A percentile compares a stretch with the other conserved stretches of the same genome.
Evolutionary conservation across 1,140 invertebrate species (phyloP).

Genomic region (Bombyx mori): DNA sequence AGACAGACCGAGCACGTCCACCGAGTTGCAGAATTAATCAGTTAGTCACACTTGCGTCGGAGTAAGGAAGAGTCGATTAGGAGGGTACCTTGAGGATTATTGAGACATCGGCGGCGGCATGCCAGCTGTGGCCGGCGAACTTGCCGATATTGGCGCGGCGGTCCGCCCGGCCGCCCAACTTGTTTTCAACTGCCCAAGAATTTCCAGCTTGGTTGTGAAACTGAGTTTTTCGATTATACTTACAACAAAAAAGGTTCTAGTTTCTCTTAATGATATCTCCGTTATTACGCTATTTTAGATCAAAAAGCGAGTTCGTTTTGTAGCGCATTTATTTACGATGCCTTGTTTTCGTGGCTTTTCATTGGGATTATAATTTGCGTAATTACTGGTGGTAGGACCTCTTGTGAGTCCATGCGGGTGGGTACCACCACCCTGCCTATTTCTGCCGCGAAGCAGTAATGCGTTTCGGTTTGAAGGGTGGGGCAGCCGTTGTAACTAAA

Average conservation of each 20-base stretch:
- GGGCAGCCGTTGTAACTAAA: too few relatives aligned
- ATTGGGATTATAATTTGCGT: too few relatives aligned
- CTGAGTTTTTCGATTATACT: slow-evolving; percentile 52
- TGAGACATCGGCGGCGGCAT: slow-evolving; percentile 59
- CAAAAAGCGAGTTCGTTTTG: too few relatives aligned
- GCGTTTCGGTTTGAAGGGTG: too few relatives aligned
- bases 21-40: slow-evolving; percentile 61
- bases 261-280: slow-evolving; percentile 28
- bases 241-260: slow-evolving; percentile 43
- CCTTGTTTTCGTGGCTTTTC: too few relatives aligned
- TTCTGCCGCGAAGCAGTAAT: too few relatives aligned
- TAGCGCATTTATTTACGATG: too few relatives aligned
- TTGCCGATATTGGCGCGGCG: slow-evolving; percentile 56
- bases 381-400: too few relatives aligned
- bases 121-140: slow-evolving; percentile 54
- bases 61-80: slow-evolving; percentile 66
- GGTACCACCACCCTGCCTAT: too few relatives aligned
- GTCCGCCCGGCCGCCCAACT: slow-evolving; percentile 46
- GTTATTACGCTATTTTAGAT: slow-evolving; percentile 30
- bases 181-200: slow-evolving; percentile 61
- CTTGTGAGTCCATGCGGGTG: too few relatives aligned
- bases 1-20: slow-evolving; percentile 51
- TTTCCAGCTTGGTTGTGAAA: slow-evolving; percentile 40
- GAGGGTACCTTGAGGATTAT: slow-evolving; percentile 65
- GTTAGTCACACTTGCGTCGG: slow-evolving; percentile 66